Conservation (phyloP, 2,113 vertebrate species). For the Synodontis membranacea region DNA sequence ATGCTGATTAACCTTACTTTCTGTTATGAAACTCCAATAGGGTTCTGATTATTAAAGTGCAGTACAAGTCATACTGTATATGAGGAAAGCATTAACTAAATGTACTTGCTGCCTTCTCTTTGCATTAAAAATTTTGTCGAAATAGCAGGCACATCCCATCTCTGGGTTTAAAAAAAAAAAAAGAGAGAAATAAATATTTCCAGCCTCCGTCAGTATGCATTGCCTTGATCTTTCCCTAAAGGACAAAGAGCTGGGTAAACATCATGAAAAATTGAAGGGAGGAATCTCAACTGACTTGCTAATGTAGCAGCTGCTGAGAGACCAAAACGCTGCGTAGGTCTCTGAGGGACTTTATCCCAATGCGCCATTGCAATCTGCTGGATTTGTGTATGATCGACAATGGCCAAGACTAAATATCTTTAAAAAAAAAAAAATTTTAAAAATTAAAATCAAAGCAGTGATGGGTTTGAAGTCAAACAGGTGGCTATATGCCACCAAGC, state of each 20-base stretch:
- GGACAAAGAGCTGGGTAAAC: conserved; percentile 77
- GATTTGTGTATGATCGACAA: neutral
- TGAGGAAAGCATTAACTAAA: neutral
- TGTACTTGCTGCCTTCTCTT: neutral
- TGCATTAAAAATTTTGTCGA: conserved; percentile 4
- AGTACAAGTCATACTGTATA: neutral
- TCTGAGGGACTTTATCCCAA: conserved; percentile 34
- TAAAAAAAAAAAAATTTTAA: no score
- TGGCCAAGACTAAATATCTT: neutral
- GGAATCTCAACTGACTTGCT: conserved; percentile 70
- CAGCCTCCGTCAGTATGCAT: conserved; percentile 61
- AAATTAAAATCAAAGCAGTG: no score
- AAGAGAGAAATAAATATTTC: conserved; percentile 52
- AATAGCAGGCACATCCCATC: neutral
- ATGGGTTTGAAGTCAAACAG: conserved; percentile 8
- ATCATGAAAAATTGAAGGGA: conserved; percentile 80
- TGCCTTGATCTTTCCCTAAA: conserved; percentile 72
- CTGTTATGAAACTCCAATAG: neutral
- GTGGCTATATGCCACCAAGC: conserved; percentile 9
- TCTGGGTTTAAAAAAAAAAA: neutral
- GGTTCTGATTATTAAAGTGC: conserved; percentile 1
- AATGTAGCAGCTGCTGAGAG: conserved; percentile 71
- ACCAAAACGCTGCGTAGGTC: conserved; percentile 41
- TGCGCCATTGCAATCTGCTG: conserved; percentile 19
- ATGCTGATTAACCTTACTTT: neutral